Evolutionary conservation across 1,140 invertebrate species (phyloP), one percentile per base, ranked within the genome.

Genomic region (Frieseomelitta varia): DNA sequence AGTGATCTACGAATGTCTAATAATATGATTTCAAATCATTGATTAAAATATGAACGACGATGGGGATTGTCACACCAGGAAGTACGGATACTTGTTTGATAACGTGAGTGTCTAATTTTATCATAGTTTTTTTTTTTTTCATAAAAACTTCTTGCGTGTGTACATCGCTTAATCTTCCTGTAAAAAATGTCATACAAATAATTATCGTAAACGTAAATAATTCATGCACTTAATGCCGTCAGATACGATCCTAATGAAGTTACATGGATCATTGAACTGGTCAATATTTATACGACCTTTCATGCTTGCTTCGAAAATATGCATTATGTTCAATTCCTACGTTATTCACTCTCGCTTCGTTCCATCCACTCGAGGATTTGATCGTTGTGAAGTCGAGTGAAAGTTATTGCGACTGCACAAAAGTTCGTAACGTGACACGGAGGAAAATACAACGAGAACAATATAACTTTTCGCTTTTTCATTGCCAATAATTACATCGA

Each of bases 41-140:
- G 8, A 11, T 19, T 24, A n/a, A 79, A 73, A 11, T 61, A 84
- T 86, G 85, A 74, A 63, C 63, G 39, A 53, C 47, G 27, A 84
- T 58, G 75, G 34, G 0, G 58, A 79, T 61, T 65, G 34, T 61
- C 27, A 17, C 1, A n/a, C 34, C 58, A 61, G 30, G 21, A 88
- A 87, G 1, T 72, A 87, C 79, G 72, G 47, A 79, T 67, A 77
- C 65, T 14, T 15, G 51, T 73, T 76, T 51, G 19, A 55, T 17
- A 63, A 72, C 14, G 87, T 88, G 47, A 88, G 87, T 88, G 34
- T 17, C 10, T 6, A 17, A 27, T 56, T 47, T 39, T n/a, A 55
- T 51, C 3, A 4, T 3, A 6, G 1, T 55, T 75, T 8, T 56
- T 65, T 65, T 6, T 56, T 34, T 34, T 14, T 14, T 30, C 6